phyloP scores from a whole-genome alignment of 2,888 invertebrate genomes.

The Priocnemis perturbator region DNA sequence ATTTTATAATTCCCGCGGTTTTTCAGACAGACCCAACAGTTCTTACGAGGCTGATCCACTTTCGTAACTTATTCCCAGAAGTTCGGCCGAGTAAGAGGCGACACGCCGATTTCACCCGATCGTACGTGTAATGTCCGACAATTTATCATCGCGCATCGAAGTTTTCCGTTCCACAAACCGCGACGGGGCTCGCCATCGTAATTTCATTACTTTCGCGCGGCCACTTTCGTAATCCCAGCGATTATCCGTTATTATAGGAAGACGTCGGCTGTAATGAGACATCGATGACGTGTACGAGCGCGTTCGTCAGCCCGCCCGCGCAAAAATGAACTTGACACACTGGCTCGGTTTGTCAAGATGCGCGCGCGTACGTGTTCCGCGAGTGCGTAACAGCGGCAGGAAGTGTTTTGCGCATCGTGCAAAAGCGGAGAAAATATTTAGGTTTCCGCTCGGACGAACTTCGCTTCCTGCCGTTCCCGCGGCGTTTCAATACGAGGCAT shows the following conservation, averaged over 20 bases:
- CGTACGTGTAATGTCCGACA: too few species aligned
- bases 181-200: too few species aligned
- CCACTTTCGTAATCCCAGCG: background rate
- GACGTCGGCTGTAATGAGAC: background rate
- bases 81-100: too few species aligned
- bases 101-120: too few species aligned
- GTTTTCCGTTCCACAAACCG: too few species aligned
- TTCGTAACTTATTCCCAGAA: too few species aligned
- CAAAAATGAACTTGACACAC: slow-evolving; percentile 44
- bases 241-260: background rate
- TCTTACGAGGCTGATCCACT: background rate
- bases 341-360: slow-evolving; percentile 35
- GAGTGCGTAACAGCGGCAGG: background rate
- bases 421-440: background rate
- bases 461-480: too few species aligned
- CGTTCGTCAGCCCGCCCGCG: slow-evolving; percentile 28
- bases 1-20: too few species aligned
- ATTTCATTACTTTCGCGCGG: too few species aligned
- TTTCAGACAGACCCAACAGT: background rate
- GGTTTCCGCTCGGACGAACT: too few species aligned
- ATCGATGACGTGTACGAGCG: slow-evolving; percentile 8
- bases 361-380: background rate
- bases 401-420: background rate
- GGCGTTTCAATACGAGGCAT: too few species aligned
- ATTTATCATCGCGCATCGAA: too few species aligned